phyloP scores from a whole-genome alignment of 2,113 vertebrate species.

The Siniperca chuatsi region DNA sequence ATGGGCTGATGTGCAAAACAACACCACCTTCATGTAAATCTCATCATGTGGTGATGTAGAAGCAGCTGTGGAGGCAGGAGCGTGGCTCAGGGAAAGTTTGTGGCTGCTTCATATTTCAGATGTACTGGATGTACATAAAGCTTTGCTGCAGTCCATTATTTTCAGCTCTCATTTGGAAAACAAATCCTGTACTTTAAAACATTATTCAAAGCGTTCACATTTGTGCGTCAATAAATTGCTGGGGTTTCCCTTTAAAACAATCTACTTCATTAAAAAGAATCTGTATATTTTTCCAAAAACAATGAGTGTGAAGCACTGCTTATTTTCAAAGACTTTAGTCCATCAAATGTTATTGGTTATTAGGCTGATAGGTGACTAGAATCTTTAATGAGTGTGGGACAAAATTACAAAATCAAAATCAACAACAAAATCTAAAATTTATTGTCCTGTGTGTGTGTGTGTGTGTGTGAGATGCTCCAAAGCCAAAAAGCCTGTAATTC shows the following conservation, averaged over 20 bases:
- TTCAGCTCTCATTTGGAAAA: not conserved
- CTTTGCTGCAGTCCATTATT: not conserved
- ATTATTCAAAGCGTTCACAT: not conserved
- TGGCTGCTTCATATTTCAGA: not conserved
- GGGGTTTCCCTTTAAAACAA: not conserved
- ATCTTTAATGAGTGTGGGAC: no score
- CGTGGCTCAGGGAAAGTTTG: conserved; percentile 37
- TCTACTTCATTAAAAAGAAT: not conserved
- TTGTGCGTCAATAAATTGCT: not conserved
- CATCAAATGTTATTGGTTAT: no score
- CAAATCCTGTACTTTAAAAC: no score
- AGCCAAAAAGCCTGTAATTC: not conserved
- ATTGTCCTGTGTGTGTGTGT: not conserved
- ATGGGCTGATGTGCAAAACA: not conserved
- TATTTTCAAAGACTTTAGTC: not conserved
- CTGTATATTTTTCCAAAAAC: not conserved
- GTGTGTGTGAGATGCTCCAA: not conserved
- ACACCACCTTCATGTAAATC: not conserved
- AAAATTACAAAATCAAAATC: not conserved
- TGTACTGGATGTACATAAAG: not conserved
- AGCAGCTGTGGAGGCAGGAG: not conserved
- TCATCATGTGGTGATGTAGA: not conserved
- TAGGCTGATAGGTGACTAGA: no score
- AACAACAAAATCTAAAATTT: not conserved
- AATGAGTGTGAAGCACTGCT: not conserved